Conservation (phyloP, 2,113 vertebrate genomes). For the Anoura caudifer region DNA sequence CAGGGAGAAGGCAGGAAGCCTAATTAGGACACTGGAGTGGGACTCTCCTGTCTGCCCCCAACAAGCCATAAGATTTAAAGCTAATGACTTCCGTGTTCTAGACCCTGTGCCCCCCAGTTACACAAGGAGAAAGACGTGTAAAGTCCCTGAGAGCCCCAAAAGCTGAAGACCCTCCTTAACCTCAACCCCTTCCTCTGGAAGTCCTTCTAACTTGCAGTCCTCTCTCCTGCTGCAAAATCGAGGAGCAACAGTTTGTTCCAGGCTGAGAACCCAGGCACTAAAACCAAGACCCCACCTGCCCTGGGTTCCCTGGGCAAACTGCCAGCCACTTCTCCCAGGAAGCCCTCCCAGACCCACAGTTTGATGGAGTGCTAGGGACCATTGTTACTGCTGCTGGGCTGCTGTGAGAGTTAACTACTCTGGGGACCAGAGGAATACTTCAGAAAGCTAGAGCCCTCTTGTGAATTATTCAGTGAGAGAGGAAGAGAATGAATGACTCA, state of each 20-base stretch:
- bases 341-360: too few relatives aligned
- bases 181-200: neutral
- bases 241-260: neutral
- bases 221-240: neutral
- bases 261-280: neutral
- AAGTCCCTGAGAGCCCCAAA: neutral
- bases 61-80: neutral
- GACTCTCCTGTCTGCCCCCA: neutral
- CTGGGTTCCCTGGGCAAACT: neutral
- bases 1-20: neutral
- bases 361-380: neutral
- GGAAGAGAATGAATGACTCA: neutral
- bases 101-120: neutral
- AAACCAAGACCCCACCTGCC: neutral
- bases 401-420: slow-evolving; percentile 53
- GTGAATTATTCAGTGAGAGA: slow-evolving; percentile 64
- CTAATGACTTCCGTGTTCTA: neutral
- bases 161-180: neutral
- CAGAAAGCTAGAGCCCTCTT: slow-evolving; percentile 64
- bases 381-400: slow-evolving; percentile 18
- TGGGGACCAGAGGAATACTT: slow-evolving; percentile 36
- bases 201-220: neutral
- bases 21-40: neutral
- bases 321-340: neutral
- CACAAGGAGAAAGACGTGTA: neutral